These are phyloP conservation scores for Nesidiocoris tenuis DNA, from an alignment of 2,888 invertebrate species.

Conservation along the genomic window DNA sequence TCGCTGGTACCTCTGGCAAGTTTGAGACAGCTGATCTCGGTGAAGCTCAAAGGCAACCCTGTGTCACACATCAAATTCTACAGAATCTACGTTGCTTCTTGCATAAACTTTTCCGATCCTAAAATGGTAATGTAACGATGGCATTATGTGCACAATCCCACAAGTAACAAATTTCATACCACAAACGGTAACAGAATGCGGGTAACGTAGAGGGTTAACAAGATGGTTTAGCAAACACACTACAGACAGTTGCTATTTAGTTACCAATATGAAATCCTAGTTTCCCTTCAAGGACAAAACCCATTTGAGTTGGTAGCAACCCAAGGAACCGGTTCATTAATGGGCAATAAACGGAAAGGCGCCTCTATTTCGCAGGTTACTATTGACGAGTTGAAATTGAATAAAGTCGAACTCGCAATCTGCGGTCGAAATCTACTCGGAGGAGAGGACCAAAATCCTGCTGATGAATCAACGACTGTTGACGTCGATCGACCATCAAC, in stretches of 20 bases:
- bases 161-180: too few species aligned
- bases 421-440: background rate
- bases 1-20: conserved; percentile 56
- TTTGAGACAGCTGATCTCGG: background rate
- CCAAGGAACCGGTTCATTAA: too few species aligned
- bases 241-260: background rate
- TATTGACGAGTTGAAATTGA: conserved; percentile 8
- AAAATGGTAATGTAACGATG: background rate
- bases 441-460: background rate
- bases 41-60: conserved; percentile 8
- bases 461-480: background rate
- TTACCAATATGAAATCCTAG: too few species aligned
- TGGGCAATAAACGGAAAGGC: too few species aligned
- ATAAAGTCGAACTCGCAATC: conserved; percentile 5
- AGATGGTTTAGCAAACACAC: background rate
- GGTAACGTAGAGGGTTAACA: too few species aligned
- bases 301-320: too few species aligned
- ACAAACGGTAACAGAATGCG: too few species aligned
- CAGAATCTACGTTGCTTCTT: conserved; percentile 23
- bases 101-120: background rate
- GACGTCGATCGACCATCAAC: background rate
- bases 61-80: conserved; percentile 17
- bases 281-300: background rate
- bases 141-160: too few species aligned
- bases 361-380: background rate